Evolutionary conservation across 2,888 invertebrate species (phyloP), one percentile per base, ranked within the genome.

Genomic region (Megastigmus dorsalis): DNA sequence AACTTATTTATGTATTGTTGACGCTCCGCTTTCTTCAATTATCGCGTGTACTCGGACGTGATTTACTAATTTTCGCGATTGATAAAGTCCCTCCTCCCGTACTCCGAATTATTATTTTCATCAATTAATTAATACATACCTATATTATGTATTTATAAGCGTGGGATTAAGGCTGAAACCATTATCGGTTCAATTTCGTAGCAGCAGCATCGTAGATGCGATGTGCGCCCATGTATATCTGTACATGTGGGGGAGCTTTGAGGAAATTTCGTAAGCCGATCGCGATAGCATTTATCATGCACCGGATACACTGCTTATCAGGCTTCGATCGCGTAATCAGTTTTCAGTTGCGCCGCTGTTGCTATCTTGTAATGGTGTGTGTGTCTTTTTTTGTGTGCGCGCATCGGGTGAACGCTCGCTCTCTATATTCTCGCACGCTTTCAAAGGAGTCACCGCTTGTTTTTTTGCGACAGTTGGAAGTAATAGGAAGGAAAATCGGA

Each of bases 321-420:
- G 28, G 18, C 36, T 57, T 71, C 45, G 48, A 71, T 71, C 65
- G 41, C 41, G 30, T 59, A 59, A 72, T 72, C 71, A 57, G 43
- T 70, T 70, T 55, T 55, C 45, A 48, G 20, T 2, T n/a, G n/a
- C n/a, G n/a, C n/a, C n/a, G n/a, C n/a, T n/a, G n/a, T n/a, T n/a
- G n/a, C n/a, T n/a, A n/a, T n/a, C 13, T 26, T 4, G 10, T 38
- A 18, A 15, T 38, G 26, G n/a, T n/a, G n/a, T n/a, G n/a, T 30
- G 10, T 23, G n/a, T 1, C 5, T 28, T n/a, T 26, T 10, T 50
- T 20, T 52, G 48, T 52, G 13, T n/a, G 18, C 15, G 18, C 15
- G 30, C 1, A 26, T n/a, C 13, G 15, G 48, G 26, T 36, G 57
- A 60, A 60, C 26, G 33, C 9, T 30, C 28, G 2, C 1, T 38